These are phyloP conservation scores for Naso thynnoides DNA, from an alignment of 2,797 vertebrate genomes.

Conservation along the genomic window DNA sequence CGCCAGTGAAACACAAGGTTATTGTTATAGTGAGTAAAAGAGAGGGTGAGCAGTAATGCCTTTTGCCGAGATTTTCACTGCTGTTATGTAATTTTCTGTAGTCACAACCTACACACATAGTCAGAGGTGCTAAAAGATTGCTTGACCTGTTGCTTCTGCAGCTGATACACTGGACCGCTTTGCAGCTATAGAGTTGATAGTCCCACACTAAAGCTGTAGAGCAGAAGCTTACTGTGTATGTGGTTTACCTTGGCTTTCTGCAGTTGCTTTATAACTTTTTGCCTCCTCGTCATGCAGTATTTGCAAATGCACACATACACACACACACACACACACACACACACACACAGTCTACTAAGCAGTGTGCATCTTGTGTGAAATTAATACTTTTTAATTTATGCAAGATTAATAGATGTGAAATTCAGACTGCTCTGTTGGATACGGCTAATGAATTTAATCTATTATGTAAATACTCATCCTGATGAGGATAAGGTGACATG, in stretches of 20 bases:
- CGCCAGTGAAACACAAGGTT: not conserved
- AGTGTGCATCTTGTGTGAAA: constrained; percentile 53
- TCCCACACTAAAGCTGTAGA: not conserved
- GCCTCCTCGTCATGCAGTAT: constrained; percentile 4
- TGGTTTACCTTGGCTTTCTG: constrained; percentile 1
- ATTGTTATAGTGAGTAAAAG: constrained; percentile 1
- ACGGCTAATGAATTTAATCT: constrained; percentile 59
- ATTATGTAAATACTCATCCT: constrained; percentile 53
- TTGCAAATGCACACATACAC: not conserved
- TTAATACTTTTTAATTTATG: constrained; percentile 54
- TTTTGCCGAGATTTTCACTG: constrained; percentile 39
- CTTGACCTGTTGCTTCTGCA: constrained; percentile 56
- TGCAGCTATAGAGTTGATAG: constrained; percentile 15
- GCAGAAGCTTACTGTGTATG: not conserved
- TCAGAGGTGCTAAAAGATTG: constrained; percentile 44
- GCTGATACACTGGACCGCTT: constrained; percentile 17
- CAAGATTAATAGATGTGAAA: constrained; percentile 55
- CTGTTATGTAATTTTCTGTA: constrained; percentile 68
- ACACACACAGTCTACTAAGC: constrained; percentile 18
- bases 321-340: not conserved
- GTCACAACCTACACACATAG: constrained; percentile 62
- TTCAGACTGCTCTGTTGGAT: constrained; percentile 44
- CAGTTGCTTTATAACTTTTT: constrained; percentile 26
- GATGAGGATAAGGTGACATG: constrained; percentile 32
- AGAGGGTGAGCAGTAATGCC: constrained; percentile 15